phyloP scores from a whole-genome alignment of 2,113 vertebrate species.

The Poeciliopsis occidentalis region DNA sequence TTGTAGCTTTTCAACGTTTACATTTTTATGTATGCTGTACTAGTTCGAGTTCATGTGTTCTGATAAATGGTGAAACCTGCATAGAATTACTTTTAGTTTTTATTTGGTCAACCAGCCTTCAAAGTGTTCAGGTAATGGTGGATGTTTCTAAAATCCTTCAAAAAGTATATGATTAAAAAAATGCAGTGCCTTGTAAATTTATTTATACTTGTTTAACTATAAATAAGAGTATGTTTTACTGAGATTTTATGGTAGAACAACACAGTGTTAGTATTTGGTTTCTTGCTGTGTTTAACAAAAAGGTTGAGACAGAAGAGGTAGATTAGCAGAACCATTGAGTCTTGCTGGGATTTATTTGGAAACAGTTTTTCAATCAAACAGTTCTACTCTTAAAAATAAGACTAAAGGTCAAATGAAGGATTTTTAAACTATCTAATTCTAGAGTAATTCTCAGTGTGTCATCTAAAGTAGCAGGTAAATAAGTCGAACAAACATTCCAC shows the following conservation, averaged over 20 bases:
- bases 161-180: too few species aligned
- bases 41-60: conserved; percentile 32
- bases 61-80: conserved; percentile 28
- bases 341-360: background rate
- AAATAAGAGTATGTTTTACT: background rate
- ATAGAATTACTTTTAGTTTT: background rate
- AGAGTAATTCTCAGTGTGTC: background rate
- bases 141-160: too few species aligned
- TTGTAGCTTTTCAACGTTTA: conserved; percentile 45
- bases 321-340: background rate
- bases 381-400: background rate
- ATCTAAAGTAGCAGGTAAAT: background rate
- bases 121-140: too few species aligned
- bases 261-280: background rate
- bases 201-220: too few species aligned
- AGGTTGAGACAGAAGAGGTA: too few species aligned
- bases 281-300: background rate
- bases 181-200: too few species aligned
- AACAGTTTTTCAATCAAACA: background rate
- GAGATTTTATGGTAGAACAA: background rate
- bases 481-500: background rate
- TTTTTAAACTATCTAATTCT: background rate
- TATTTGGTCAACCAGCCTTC: too few species aligned
- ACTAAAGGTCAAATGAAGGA: background rate
- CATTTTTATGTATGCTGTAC: conserved; percentile 35